A percentile compares a stretch with the other conserved stretches of the same genome.
These are phyloP conservation scores for Coregonus clupeaformis DNA, from an alignment of 2,113 vertebrate genomes.

Conservation along the genomic window DNA sequence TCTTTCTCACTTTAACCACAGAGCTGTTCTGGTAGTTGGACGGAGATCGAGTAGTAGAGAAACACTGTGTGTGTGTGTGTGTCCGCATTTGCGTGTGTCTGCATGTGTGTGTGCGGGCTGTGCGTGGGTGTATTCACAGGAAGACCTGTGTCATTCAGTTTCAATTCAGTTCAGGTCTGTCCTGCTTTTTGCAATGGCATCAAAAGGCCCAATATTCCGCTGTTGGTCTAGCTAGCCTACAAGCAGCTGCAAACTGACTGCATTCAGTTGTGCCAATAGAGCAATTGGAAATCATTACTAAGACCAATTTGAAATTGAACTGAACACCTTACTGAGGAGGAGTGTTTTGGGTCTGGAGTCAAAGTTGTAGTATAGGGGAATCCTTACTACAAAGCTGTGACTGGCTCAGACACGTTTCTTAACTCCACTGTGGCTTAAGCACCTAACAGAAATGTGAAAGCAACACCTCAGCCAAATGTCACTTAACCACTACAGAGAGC, in stretches of 20 bases:
- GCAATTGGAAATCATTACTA: no score
- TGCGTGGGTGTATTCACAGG: neutral
- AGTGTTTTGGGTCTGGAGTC: neutral
- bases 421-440: neutral
- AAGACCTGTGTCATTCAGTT: neutral
- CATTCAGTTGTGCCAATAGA: no score
- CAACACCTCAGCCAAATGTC: neutral
- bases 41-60: no score
- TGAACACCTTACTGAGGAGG: neutral
- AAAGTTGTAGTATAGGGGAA: no score
- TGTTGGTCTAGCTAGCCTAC: no score
- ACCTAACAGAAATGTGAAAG: neutral
- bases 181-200: neutral
- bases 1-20: constrained; percentile 26
- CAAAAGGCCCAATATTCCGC: no score
- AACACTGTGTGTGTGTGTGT: neutral
- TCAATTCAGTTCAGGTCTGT: neutral
- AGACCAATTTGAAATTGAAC: no score
- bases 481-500: neutral
- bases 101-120: neutral
- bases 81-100: neutral
- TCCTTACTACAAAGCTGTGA: neutral
- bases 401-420: neutral
- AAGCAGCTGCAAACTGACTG: no score
- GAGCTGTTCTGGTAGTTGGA: no score